Evolutionary conservation across 2,113 vertebrate genomes (phyloP).

Genomic region (Taxidea taxus): DNA sequence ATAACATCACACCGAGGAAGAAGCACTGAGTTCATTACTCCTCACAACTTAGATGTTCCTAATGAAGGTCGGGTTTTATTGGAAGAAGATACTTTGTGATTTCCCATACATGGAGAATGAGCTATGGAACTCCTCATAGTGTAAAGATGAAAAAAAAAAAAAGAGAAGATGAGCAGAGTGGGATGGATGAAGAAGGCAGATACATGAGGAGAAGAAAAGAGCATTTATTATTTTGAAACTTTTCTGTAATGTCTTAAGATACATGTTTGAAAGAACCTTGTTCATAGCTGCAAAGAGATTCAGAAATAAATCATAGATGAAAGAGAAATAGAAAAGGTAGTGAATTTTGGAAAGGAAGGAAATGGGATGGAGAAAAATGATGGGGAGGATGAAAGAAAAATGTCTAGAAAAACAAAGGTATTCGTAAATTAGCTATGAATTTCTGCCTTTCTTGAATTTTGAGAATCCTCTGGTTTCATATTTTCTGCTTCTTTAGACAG

Average conservation of each 20-base stretch:
- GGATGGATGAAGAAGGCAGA: not conserved
- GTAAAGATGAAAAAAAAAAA: not conserved
- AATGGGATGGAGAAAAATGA: not conserved
- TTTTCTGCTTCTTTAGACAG: constrained; percentile 60
- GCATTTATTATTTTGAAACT: not conserved
- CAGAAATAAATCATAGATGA: not conserved
- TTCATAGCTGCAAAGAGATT: not conserved
- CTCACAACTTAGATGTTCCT: not conserved
- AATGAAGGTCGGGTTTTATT: not conserved
- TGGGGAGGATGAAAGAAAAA: not conserved
- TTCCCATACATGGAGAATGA: not conserved
- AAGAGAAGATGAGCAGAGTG: not conserved
- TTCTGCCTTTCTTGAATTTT: not conserved
- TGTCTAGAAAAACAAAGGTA: not conserved
- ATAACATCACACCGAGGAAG: not conserved
- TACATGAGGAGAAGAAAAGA: not conserved
- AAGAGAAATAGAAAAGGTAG: not conserved
- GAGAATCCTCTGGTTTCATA: constrained; percentile 46
- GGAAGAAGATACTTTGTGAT: not conserved
- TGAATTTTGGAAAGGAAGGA: not conserved
- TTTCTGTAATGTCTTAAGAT: not conserved
- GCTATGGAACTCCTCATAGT: not conserved
- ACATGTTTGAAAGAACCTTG: not conserved
- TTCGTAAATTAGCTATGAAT: not conserved
- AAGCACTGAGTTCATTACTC: not conserved